Evolutionary conservation across 2,113 vertebrate genomes (phyloP).

Genomic region (Potamarius usumacintae): DNA sequence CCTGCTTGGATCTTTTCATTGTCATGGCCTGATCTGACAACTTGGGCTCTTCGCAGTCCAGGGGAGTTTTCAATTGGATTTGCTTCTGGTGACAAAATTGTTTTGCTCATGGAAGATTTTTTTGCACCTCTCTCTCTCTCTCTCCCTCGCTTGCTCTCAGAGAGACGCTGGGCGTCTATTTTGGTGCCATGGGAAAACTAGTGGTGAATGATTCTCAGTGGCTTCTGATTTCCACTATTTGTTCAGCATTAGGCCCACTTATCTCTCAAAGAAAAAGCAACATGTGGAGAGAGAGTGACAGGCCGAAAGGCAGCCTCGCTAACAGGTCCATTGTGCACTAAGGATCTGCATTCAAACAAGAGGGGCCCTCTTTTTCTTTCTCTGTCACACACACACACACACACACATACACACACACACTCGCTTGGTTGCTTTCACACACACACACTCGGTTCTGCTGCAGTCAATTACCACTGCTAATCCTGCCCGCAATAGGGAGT

Average conservation of each 20-base stretch:
- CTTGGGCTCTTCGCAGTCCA: conserved; percentile 83
- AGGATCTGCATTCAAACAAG: conserved; percentile 95
- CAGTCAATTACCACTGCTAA: conserved; percentile 99
- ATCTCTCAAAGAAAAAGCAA: conserved; percentile 99
- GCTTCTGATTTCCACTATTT: conserved; percentile 99
- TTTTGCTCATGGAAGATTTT: conserved; percentile 78
- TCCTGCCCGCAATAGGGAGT: conserved; percentile 97
- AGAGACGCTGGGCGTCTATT: conserved; percentile 87
- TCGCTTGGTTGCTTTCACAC: conserved; percentile 60
- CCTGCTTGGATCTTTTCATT: conserved; percentile 84
- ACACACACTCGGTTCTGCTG: conserved; percentile 81
- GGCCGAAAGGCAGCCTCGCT: conserved; percentile 88
- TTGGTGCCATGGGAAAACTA: conserved; percentile 98
- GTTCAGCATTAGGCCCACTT: conserved; percentile 99
- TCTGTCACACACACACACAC: conserved; percentile 57
- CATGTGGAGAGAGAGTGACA: conserved; percentile 98
- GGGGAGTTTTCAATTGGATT: conserved; percentile 93
- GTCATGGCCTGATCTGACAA: conserved; percentile 86
- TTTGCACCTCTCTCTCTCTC: conserved; percentile 35
- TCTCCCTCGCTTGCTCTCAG: conserved; percentile 54
- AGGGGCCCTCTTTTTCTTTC: conserved; percentile 79
- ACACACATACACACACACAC: conserved; percentile 73
- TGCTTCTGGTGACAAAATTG: conserved; percentile 94
- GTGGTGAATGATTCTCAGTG: conserved; percentile 99
- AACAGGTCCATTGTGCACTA: conserved; percentile 85